Percentiles rank a stretch among this genome's conserved stretches.
These are phyloP conservation scores for Hymenochirus boettgeri DNA, from an alignment of 2,113 vertebrate genomes.

Conservation along the genomic window DNA sequence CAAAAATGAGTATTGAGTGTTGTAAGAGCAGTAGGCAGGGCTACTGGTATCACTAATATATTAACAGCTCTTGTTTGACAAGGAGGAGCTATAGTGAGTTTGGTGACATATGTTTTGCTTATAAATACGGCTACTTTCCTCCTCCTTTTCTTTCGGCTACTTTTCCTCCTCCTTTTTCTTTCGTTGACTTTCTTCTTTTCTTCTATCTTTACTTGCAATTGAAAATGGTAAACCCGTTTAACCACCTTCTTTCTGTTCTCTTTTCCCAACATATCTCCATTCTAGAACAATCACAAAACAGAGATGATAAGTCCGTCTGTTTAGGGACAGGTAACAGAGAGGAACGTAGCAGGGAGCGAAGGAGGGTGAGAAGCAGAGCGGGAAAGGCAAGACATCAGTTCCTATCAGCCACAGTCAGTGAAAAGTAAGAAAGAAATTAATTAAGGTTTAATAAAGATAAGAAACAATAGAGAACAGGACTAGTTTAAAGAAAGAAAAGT, in stretches of 20 bases:
- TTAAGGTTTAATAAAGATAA: too few relatives aligned
- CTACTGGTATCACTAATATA: too few relatives aligned
- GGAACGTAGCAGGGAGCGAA: constrained; percentile 23
- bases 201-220: constrained; percentile 18
- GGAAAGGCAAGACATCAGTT: background rate
- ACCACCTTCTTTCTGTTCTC: constrained; percentile 24
- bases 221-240: constrained; percentile 34
- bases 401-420: too few relatives aligned
- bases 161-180: too few relatives aligned
- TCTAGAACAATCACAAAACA: constrained; percentile 30
- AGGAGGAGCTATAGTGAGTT: background rate
- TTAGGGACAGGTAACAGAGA: constrained; percentile 37
- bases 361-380: constrained; percentile 9
- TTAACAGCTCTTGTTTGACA: background rate
- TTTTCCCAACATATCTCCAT: constrained; percentile 23
- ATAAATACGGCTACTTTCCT: background rate
- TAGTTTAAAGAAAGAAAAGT: too few relatives aligned
- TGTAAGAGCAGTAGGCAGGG: too few relatives aligned
- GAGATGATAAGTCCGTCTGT: constrained; percentile 34
- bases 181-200: constrained; percentile 19
- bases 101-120: constrained; percentile 29
- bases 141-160: too few relatives aligned
- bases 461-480: too few relatives aligned
- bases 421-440: too few relatives aligned
- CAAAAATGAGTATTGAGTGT: too few relatives aligned